phyloP scores from a whole-genome alignment of 2,888 invertebrate species.

The Hydropsyche betteni region DNA sequence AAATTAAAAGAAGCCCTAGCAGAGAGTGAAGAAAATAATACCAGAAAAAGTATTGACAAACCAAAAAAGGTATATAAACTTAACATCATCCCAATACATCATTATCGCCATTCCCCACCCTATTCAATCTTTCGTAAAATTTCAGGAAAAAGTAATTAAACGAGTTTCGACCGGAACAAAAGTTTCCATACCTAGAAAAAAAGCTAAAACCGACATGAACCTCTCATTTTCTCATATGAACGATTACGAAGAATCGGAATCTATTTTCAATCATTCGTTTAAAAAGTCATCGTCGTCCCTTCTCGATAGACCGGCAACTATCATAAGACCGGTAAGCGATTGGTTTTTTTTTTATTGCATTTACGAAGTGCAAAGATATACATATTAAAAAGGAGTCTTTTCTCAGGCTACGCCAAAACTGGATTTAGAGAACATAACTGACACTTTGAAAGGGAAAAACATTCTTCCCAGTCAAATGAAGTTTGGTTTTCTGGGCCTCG shows the following conservation, averaged over 20 bases:
- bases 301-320: constrained; percentile 74
- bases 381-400: constrained; percentile 48
- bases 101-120: neutral
- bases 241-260: constrained; percentile 64
- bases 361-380: neutral
- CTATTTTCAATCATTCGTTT: constrained; percentile 68
- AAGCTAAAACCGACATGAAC: constrained; percentile 60
- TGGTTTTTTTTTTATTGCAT: constrained; percentile 29
- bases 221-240: constrained; percentile 61
- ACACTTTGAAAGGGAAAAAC: constrained; percentile 82
- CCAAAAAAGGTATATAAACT: constrained; percentile 39
- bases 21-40: constrained; percentile 56
- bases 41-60: constrained; percentile 32
- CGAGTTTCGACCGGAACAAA: constrained; percentile 62
- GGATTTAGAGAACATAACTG: constrained; percentile 79
- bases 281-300: constrained; percentile 66
- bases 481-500: constrained; percentile 95
- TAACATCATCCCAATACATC: neutral
- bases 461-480: constrained; percentile 85
- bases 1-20: constrained; percentile 70
- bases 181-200: constrained; percentile 61
- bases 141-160: constrained; percentile 60
- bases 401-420: constrained; percentile 77
- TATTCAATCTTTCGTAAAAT: constrained; percentile 27
- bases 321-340: constrained; percentile 74